Conservation (phyloP, 53 echinoderm and acorn worm species). For the Luidia sarsii region DNA sequence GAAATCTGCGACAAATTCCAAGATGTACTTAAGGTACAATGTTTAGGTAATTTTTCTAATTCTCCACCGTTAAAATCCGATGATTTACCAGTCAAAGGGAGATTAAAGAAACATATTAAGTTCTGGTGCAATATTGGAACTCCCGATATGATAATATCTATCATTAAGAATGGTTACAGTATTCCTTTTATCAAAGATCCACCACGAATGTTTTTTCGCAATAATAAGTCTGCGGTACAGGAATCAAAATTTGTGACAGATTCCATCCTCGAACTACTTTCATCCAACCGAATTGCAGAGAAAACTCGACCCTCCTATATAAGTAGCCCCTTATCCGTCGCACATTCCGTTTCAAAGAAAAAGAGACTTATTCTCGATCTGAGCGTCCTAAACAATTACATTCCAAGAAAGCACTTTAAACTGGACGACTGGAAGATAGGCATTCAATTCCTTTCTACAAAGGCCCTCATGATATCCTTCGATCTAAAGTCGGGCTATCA, state of each 20-base stretch:
- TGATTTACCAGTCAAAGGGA: neutral
- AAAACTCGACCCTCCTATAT: neutral
- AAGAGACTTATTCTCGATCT: constrained; percentile 14
- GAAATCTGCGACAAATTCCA: neutral
- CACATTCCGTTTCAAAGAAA: neutral
- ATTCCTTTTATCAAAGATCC: neutral
- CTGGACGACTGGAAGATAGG: constrained; percentile 13
- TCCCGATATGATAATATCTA: neutral
- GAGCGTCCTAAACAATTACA: neutral
- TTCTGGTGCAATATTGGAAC: constrained; percentile 11
- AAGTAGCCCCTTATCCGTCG: neutral
- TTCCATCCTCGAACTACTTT: neutral
- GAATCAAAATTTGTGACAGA: neutral
- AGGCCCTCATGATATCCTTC: constrained; percentile 4
- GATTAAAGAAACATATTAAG: neutral
- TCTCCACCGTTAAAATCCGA: neutral
- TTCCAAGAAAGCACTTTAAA: neutral
- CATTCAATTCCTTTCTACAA: neutral
- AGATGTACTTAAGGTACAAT: neutral
- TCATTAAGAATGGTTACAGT: neutral
- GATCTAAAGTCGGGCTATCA: constrained; percentile 24
- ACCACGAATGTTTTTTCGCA: neutral
- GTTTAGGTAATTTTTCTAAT: neutral
- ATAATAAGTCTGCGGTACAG: neutral
- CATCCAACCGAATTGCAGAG: neutral